These are phyloP conservation scores for Philereme vetulata DNA, from an alignment of 2,888 invertebrate species.

Conservation along the genomic window DNA sequence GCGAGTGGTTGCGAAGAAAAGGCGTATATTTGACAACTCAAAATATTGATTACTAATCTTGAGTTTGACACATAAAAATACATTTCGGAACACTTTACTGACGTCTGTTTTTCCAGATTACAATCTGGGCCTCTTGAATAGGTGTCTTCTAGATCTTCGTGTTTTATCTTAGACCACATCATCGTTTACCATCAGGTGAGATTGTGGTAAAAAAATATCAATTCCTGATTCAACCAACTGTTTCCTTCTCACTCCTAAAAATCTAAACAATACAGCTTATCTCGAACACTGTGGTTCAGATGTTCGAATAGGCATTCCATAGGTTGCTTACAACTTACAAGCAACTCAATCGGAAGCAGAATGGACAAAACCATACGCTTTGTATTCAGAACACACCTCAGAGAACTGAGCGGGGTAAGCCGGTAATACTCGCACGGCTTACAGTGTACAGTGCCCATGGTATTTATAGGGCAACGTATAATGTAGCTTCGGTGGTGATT, in stretches of 20 bases:
- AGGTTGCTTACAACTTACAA: slow-evolving; percentile 21
- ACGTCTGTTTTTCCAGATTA: too few relatives aligned
- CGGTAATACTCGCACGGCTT: slow-evolving; percentile 40
- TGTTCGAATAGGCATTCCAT: slow-evolving; percentile 30
- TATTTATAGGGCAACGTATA: slow-evolving; percentile 6
- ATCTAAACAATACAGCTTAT: slow-evolving; percentile 6
- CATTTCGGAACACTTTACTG: too few relatives aligned
- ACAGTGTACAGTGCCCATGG: slow-evolving; percentile 19
- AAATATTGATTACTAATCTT: too few relatives aligned
- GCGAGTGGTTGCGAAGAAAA: too few relatives aligned
- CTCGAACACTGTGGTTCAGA: slow-evolving; percentile 17
- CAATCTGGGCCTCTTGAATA: too few relatives aligned
- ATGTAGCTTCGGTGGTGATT: neutral
- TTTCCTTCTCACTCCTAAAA: neutral
- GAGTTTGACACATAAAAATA: too few relatives aligned
- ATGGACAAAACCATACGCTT: slow-evolving; percentile 36
- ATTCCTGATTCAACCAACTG: too few relatives aligned
- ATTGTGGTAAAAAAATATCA: too few relatives aligned
- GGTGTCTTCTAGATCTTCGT: too few relatives aligned
- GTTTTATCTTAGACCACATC: too few relatives aligned
- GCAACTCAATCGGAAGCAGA: slow-evolving; percentile 31
- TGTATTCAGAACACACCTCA: slow-evolving; percentile 48
- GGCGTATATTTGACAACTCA: too few relatives aligned
- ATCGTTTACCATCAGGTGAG: too few relatives aligned
- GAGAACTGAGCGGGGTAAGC: slow-evolving; percentile 46